Evolutionary conservation across 2,113 vertebrate genomes (phyloP), one percentile per base, ranked within the genome.

Genomic region (Siniperca knerii): DNA sequence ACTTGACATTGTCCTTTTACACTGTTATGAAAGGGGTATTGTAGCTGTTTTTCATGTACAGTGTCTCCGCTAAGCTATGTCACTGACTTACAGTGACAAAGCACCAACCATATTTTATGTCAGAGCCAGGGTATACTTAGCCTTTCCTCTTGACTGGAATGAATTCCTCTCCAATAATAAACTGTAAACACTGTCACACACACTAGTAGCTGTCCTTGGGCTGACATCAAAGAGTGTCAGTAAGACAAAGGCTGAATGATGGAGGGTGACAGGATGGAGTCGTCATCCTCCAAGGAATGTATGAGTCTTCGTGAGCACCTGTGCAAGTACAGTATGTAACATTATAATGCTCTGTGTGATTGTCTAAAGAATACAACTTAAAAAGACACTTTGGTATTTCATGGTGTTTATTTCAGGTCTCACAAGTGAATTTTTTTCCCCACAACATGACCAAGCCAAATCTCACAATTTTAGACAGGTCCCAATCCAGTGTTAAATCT

Each of bases 91-190:
- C 2, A 37, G 18, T 42, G 54, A 73, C 79, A 81, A 78, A 71
- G 65, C 37, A 84, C 9, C 70, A 44, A 65, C 77, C 48, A 72
- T 79, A 74, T 82, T 54, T 82, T 75, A 11, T 65, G 48, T 73
- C 78, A 65, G 64, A 69, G 68, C 40, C 25, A 68, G 71, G 91
- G 82, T 84, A 89, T 83, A 90, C 83, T 79, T 87, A 92, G 77
- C 74, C 62, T 78, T 83, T 82, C 23, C 61, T 82, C 68, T 78
- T 82, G 55, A 25, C 73, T 85, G 85, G 78, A 86, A 67, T 73
- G 55, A 74, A 89, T 88, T 83, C 83, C 78, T 77, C 61, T 77
- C 64, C 5, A n/a, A 74, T 44, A 84, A 89, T 86, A 87, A 85
- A 88, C 66, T 75, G 29, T 64, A 61, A 83, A 73, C 54, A 70